Base-by-base conservation (phyloP, 1,140 invertebrate genomes). In the Penaeus chinensis region DNA sequence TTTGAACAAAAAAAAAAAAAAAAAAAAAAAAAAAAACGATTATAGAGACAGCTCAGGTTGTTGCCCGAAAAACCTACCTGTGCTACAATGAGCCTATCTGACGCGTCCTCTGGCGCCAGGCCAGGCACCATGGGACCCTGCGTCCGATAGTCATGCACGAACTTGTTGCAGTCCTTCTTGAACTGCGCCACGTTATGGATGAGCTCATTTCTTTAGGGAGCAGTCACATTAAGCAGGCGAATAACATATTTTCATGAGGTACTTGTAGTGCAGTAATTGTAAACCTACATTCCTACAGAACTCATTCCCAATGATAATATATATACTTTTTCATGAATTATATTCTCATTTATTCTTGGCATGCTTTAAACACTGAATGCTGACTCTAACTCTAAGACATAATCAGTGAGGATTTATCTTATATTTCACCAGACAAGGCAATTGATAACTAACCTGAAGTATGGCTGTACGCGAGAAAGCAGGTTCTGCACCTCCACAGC, bases 391-490 rank as follows among this genome's bases (percentile, higher is more conserved):
- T 54, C 54, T 54, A 8, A 54, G 16, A 54, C 54, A 54, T 54
- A 16, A 54, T 13, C 10, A 54, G 10, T 54, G 16, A 54, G 2
- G 11, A 8, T 11, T 54, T 54, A 2, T 54, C 10, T 54, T 54
- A 54, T 54, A 54, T 54, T 24, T 74, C 10, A 27, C 0, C 20
- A 74, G 24, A 74, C 10, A 78, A 78, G 22, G 10, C 8, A 42
- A 60, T 10, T 19, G 66, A 18, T 60, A 66, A 42, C 86, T 54
- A 19, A 90, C 89, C 89, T 90, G 91, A 99, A 97, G 82, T 96
- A 94, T 0, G 97, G 97, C 91, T 99, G 97, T 93, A 98, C 95
- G 27, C 94, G 94, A 7, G 98, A 92, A 18, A 99, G 93, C 74
- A 96, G 94, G 0, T 96, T 95, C 91, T 98, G 96, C 2, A 96